Base-by-base conservation (phyloP, 1,140 invertebrate species). In the Mercenaria mercenaria region DNA sequence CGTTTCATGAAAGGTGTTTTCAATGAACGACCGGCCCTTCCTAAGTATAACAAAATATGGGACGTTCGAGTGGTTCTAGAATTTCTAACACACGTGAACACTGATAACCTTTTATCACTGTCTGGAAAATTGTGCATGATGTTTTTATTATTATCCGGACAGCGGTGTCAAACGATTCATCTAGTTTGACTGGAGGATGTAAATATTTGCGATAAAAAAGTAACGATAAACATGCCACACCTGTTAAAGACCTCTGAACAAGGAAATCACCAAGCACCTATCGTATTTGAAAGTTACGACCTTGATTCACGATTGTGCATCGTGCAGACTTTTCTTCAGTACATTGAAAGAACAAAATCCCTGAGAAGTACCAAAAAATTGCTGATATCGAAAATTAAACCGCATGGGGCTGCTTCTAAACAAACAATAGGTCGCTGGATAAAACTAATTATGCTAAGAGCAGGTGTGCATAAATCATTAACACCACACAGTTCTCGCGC, bases 391-490 rank as follows among this genome's bases (percentile, higher is more conserved):
- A 77, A 39, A 13, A 47, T 77, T 43, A 77, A 77, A 29, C 74
- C 74, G 26, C 74, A 77, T 29, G 39, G 39, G 47, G 37, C 37
- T 47, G 39, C 29, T 41, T 77, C 74, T 26, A 77, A 77, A 50
- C 74, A 77, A 50, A 77, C 74, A 41, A 50, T 77, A 2, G 20
- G 37, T 50, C 74, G 26, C 3, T 77, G 37, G 74, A 77, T 50
- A 41, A 41, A 50, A n/a, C 6, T 18, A 32, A 47, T 77, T 18
- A 72, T 72, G 67, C 3, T 6, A 15, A 32, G n/a, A 18, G 67
- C 52, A 11, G 52, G 52, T 4, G 52, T 72, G 4, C 29, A 8
- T 11, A 26, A 72, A 72, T 15, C 15, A 72, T 34, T 10, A 11
- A 72, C 4, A 34, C 39, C 67, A 11, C 32, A 72, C 39, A 72